Conservation (phyloP, 2,113 vertebrate genomes). For the Elgaria multicarinata region DNA sequence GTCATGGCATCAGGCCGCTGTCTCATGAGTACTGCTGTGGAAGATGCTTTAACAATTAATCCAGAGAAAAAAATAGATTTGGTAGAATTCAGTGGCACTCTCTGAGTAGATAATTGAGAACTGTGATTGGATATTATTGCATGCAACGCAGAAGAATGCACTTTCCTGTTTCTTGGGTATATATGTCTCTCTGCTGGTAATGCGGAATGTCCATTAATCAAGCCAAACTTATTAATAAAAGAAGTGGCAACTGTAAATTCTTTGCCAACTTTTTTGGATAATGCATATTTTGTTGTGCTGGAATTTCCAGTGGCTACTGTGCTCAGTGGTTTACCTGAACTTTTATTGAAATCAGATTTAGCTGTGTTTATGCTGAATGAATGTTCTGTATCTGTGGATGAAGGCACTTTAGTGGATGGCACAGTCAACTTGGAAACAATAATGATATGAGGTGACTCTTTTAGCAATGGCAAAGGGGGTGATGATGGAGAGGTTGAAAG, state of each 20-base stretch:
- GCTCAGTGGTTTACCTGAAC: slow-evolving; percentile 39
- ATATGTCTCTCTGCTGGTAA: slow-evolving; percentile 13
- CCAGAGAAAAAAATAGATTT: neutral
- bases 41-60: slow-evolving; percentile 27
- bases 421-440: slow-evolving; percentile 58
- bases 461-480: slow-evolving; percentile 64
- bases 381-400: slow-evolving; percentile 52
- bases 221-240: slow-evolving; percentile 33
- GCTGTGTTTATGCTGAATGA: slow-evolving; percentile 54
- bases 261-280: neutral
- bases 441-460: slow-evolving; percentile 72
- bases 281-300: slow-evolving; percentile 4
- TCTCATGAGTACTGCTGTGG: slow-evolving; percentile 11
- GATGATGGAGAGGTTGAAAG: slow-evolving; percentile 53
- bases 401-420: slow-evolving; percentile 50
- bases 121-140: slow-evolving; percentile 26
- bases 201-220: slow-evolving; percentile 30
- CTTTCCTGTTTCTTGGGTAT: slow-evolving; percentile 23
- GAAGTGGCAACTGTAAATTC: neutral
- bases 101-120: slow-evolving; percentile 43
- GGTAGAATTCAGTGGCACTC: slow-evolving; percentile 13
- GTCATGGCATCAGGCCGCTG: slow-evolving; percentile 5
- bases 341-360: slow-evolving; percentile 60
- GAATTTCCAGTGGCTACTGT: neutral
- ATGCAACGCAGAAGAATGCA: slow-evolving; percentile 20